Conservation (phyloP, 2,888 invertebrate genomes). For the Eristalinus sepulchralis region DNA sequence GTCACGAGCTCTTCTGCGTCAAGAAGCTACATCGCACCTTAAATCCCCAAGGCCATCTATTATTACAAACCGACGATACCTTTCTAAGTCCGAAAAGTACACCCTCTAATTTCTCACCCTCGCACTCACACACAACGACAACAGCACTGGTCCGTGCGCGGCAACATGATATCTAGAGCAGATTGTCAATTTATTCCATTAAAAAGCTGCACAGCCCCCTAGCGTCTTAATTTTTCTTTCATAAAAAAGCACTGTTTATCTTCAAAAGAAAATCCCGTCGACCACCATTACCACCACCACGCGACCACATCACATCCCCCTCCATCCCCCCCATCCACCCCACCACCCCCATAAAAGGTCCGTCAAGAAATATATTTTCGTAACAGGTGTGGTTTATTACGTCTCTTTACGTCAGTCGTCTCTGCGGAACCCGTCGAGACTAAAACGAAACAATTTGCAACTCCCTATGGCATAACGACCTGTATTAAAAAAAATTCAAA, state of each 20-base stretch:
- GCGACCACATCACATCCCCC: too few relatives aligned
- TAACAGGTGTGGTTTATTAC: slow-evolving; percentile 68
- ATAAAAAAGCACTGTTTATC: slow-evolving; percentile 35
- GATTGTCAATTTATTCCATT: slow-evolving; percentile 71
- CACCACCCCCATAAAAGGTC: background rate
- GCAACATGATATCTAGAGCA: slow-evolving; percentile 41
- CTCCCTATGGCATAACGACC: slow-evolving; percentile 58
- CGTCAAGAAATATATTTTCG: slow-evolving; percentile 28
- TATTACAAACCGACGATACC: slow-evolving; percentile 54
- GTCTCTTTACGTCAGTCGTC: slow-evolving; percentile 27
- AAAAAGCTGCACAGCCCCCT: slow-evolving; percentile 47
- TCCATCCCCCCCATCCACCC: too few relatives aligned
- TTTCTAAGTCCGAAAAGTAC: slow-evolving; percentile 51
- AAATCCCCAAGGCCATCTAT: slow-evolving; percentile 30
- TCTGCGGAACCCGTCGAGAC: slow-evolving; percentile 3
- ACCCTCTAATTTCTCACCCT: background rate
- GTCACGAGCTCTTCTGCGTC: slow-evolving; percentile 8
- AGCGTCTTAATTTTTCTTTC: slow-evolving; percentile 49
- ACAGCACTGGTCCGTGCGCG: slow-evolving; percentile 5
- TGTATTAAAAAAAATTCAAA: slow-evolving; percentile 41
- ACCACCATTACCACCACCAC: background rate
- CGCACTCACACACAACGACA: slow-evolving; percentile 6
- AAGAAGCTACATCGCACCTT: slow-evolving; percentile 6
- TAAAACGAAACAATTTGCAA: slow-evolving; percentile 62
- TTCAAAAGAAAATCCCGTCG: slow-evolving; percentile 48